These are phyloP conservation scores for Cylas formicarius DNA, from an alignment of 1,140 invertebrate species.

Conservation along the genomic window DNA sequence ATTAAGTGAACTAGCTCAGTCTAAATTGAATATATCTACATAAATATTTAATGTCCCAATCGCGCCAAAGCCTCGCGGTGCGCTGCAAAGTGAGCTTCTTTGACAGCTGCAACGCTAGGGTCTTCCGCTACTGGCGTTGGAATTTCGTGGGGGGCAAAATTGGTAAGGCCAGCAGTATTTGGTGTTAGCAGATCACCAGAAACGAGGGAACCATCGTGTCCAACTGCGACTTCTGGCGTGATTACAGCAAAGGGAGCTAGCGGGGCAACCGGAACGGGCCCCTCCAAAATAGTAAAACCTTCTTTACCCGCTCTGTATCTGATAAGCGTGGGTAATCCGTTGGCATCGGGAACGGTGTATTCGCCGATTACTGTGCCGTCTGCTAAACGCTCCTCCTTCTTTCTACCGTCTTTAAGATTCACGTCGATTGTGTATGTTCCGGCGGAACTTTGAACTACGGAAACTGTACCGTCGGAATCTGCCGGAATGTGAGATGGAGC, in stretches of 20 bases:
- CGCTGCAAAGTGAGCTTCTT: too few species aligned
- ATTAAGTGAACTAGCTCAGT: too few species aligned
- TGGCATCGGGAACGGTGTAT: conserved; percentile 9
- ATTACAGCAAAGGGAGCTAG: too few species aligned
- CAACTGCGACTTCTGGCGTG: not conserved
- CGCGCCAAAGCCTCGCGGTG: too few species aligned
- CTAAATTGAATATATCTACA: too few species aligned
- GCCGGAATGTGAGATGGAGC: too few species aligned
- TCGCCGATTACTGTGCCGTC: conserved; percentile 15
- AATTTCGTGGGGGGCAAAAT: too few species aligned
- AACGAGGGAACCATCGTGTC: conserved; percentile 4
- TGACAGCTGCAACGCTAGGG: too few species aligned
- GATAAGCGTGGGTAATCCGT: not conserved
- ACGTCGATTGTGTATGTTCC: conserved; percentile 16
- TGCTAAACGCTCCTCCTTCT: conserved; percentile 13
- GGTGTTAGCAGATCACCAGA: too few species aligned
- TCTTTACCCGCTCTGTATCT: conserved; percentile 13
- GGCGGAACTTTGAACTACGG: conserved; percentile 12
- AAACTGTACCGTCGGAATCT: conserved; percentile 10
- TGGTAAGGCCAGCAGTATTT: too few species aligned
- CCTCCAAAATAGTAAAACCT: conserved; percentile 17
- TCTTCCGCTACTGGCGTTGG: conserved; percentile 4
- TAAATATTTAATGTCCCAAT: too few species aligned
- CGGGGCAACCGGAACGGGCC: conserved; percentile 8
- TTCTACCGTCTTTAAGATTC: conserved; percentile 1